Evolutionary conservation across 1,140 invertebrate genomes (phyloP).

Genomic region (Cydia strobilella): DNA sequence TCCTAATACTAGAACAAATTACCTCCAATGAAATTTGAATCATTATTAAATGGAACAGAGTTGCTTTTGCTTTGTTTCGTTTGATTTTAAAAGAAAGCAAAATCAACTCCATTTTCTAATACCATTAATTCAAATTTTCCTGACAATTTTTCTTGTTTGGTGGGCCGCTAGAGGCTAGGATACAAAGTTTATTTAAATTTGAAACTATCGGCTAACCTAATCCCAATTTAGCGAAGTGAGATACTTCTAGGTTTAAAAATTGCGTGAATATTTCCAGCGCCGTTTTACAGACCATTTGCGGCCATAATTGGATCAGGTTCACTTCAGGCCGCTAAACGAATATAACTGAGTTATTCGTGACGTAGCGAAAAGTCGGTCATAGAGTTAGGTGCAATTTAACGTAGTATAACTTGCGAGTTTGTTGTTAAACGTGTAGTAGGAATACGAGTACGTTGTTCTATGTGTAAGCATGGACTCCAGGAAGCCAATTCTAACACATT

Average conservation of each 20-base stretch:
- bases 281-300: constrained; percentile 19
- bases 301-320: constrained; percentile 26
- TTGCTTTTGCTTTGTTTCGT: too few species aligned
- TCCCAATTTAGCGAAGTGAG: neutral
- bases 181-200: neutral
- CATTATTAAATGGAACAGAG: too few species aligned
- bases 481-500: too few species aligned
- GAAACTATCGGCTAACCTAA: neutral
- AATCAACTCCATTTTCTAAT: too few species aligned
- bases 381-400: neutral
- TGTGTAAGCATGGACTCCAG: neutral
- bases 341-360: constrained; percentile 13
- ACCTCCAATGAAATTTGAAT: too few species aligned
- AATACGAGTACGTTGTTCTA: neutral
- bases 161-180: too few species aligned
- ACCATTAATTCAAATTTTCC: too few species aligned
- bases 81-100: too few species aligned
- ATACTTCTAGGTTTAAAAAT: neutral
- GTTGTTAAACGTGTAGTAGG: neutral
- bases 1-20: too few species aligned
- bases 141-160: too few species aligned
- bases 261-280: constrained; percentile 8
- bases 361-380: constrained; percentile 5
- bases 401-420: neutral
- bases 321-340: neutral